Evolutionary conservation across 2,113 vertebrate genomes (phyloP), one percentile per base, ranked within the genome.

Genomic region (Agelaius phoeniceus): DNA sequence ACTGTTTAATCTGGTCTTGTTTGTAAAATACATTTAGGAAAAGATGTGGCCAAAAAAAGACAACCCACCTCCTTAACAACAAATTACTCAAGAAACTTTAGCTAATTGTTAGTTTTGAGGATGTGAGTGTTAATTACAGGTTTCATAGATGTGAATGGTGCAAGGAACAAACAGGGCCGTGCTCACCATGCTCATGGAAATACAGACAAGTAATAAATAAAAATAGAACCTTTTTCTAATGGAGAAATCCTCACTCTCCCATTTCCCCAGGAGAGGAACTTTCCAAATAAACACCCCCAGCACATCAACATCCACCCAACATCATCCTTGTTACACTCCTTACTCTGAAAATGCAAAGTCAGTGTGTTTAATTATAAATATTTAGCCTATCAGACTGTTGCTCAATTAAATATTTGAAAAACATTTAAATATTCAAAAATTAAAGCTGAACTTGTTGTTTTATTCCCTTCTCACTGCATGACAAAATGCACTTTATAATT

Each of bases 161-260:
- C n/a, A 57, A 41, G n/a, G 49, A 65, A 7, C 6, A 8, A 58
- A 8, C 30, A 71, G n/a, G 27, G 33, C 43, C 81, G 12, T 58
- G 33, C n/a, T 75, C 35, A 19, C 19, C 0, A 0, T 48, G 57
- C 11, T 23, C n/a, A 10, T 8, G 39, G 43, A 87, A 67, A 41
- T n/a, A 61, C 33, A 49, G 15, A 37, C 5, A 49, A n/a, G 4
- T 2, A 57, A n/a, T 0, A 14, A 0, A 54, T 8, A 59, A 37
- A 78, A 69, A 15, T 0, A 57, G 9, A 46, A 23, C 17, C 41
- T 41, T 41, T 13, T 41, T 12, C 13, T 41, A 41, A 41, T 48
- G 24, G 24, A 63, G 65, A 73, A 81, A 35, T 21, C 12, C 28
- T 54, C 1, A 0, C 3, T 4, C 11, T 66, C 16, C 0, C 13